These are phyloP conservation scores for Apeira syringaria DNA, from an alignment of 2,888 invertebrate species.

Conservation along the genomic window DNA sequence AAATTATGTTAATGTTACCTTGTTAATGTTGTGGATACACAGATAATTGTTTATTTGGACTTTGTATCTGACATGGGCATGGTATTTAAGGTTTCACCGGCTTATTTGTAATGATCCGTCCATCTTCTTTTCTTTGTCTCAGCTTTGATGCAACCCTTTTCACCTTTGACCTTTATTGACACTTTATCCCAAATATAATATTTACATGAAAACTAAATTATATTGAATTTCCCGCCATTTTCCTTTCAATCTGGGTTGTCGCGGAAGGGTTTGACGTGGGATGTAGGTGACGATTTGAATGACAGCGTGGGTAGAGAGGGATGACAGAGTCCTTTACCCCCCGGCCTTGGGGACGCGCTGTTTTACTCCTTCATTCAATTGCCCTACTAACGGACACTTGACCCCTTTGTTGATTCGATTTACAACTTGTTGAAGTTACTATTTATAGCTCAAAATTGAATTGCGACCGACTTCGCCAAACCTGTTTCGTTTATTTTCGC, in stretches of 20 bases:
- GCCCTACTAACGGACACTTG: slow-evolving; percentile 4
- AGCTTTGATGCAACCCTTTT: too few relatives aligned
- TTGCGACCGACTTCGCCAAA: background rate
- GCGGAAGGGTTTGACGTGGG: slow-evolving; percentile 26
- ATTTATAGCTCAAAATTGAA: background rate
- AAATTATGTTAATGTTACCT: too few relatives aligned
- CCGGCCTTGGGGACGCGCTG: background rate
- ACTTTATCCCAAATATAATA: background rate
- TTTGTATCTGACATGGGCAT: too few relatives aligned
- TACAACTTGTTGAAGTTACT: slow-evolving; percentile 14
- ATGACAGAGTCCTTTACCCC: slow-evolving; percentile 7
- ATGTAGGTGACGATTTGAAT: slow-evolving; percentile 29
- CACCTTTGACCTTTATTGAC: background rate
- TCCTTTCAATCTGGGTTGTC: slow-evolving; percentile 25
- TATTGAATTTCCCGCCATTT: slow-evolving; percentile 25
- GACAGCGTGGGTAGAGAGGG: slow-evolving; percentile 19
- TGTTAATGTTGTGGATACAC: too few relatives aligned
- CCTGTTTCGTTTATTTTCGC: too few relatives aligned
- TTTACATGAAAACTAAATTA: slow-evolving; percentile 10
- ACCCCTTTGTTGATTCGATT: slow-evolving; percentile 13
- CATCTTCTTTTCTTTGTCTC: too few relatives aligned
- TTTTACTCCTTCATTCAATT: slow-evolving; percentile 13
- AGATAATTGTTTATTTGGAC: too few relatives aligned
- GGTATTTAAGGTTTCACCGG: too few relatives aligned
- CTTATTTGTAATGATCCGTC: too few relatives aligned